A percentile compares a stretch with the other conserved stretches of the same genome.
Conservation (phyloP, 2,888 invertebrate genomes). For the Allacma fusca region DNA sequence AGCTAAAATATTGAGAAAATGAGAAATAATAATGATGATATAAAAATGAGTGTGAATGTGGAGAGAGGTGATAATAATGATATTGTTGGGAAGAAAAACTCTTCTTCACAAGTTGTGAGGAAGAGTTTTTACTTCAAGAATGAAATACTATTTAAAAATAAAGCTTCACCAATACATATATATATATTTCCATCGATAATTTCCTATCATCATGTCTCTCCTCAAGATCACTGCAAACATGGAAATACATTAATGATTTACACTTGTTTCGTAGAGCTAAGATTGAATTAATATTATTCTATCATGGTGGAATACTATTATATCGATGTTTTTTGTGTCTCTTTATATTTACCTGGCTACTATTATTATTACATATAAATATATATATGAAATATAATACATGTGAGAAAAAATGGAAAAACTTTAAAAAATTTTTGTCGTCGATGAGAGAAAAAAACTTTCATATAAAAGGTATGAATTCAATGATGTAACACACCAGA, state of each 20-base stretch:
- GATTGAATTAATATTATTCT: constrained; percentile 14
- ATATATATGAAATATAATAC: background rate
- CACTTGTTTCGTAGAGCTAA: constrained; percentile 36
- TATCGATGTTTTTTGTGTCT: constrained; percentile 36
- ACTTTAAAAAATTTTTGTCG: too few relatives aligned
- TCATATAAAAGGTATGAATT: constrained; percentile 10
- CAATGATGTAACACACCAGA: constrained; percentile 1
- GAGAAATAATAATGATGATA: background rate
- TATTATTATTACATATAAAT: constrained; percentile 26
- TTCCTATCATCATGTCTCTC: too few relatives aligned
- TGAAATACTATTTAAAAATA: too few relatives aligned
- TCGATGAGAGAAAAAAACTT: constrained; percentile 17
- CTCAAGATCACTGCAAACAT: too few relatives aligned
- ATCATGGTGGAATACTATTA: constrained; percentile 30
- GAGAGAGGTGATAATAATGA: constrained; percentile 24
- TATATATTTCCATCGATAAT: background rate
- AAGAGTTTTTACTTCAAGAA: too few relatives aligned
- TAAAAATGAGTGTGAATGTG: background rate
- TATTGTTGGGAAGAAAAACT: too few relatives aligned
- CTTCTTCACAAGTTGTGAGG: too few relatives aligned
- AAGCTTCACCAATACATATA: too few relatives aligned
- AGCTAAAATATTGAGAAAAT: background rate
- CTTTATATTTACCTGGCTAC: constrained; percentile 33
- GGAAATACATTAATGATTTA: constrained; percentile 29
- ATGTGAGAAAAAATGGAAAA: constrained; percentile 2